A percentile compares a stretch with the other conserved stretches of the same genome.
Conservation (phyloP, 1,140 invertebrate species). For the Procambarus virginalis region DNA sequence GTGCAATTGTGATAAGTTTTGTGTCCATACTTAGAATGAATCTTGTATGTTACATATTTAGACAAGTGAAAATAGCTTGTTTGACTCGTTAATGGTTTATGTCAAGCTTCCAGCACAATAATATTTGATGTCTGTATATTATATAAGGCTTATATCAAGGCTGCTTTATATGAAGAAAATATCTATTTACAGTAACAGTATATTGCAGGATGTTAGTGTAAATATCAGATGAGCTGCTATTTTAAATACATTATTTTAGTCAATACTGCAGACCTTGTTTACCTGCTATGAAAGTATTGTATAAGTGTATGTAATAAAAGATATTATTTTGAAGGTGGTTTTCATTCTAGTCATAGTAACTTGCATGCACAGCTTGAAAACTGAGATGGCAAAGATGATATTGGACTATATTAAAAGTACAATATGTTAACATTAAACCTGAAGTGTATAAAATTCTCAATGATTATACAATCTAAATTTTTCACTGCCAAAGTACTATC, state of each 20-base stretch:
- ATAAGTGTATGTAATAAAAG: constrained; percentile 46
- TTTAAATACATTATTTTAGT: constrained; percentile 66
- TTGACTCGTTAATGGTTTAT: constrained; percentile 46
- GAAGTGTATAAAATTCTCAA: no score
- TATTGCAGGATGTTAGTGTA: constrained; percentile 51
- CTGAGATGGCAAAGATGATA: no score
- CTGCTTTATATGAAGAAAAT: constrained; percentile 50
- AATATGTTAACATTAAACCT: no score
- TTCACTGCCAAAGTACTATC: no score
- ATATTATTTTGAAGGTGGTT: neutral
- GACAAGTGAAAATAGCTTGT: constrained; percentile 30
- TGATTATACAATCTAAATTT: no score
- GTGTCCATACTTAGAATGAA: constrained; percentile 48
- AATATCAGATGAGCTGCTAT: constrained; percentile 61
- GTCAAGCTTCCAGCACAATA: constrained; percentile 31
- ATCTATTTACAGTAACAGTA: constrained; percentile 56
- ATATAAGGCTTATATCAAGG: constrained; percentile 44
- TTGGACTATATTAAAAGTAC: no score
- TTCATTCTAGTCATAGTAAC: neutral
- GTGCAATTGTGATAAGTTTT: constrained; percentile 56
- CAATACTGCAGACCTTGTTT: constrained; percentile 43
- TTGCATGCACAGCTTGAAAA: no score
- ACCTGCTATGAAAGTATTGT: constrained; percentile 45
- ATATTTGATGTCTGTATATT: constrained; percentile 27
- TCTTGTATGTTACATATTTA: constrained; percentile 32